Conservation (phyloP, 1,140 invertebrate species). For the Drosophila carrolli region DNA sequence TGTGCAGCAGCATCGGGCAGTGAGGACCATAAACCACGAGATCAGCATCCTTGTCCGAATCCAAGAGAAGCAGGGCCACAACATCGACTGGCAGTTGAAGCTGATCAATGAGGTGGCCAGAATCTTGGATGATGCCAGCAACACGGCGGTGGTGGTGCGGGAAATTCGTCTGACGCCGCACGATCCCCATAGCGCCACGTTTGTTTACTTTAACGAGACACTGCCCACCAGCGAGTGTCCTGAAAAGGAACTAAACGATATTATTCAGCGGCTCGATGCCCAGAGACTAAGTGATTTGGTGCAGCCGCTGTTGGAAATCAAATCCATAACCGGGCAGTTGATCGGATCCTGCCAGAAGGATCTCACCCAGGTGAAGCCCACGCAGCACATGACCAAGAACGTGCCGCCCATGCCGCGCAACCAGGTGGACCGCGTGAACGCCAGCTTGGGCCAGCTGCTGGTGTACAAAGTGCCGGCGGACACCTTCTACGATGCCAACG, state of each 20-base stretch:
- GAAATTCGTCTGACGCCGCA: constrained; percentile 64
- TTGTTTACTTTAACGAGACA: constrained; percentile 95
- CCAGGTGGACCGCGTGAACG: constrained; percentile 93
- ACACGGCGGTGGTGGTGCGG: constrained; percentile 69
- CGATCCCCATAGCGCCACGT: constrained; percentile 86
- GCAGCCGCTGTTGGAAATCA: constrained; percentile 88
- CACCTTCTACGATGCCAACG: constrained; percentile 95
- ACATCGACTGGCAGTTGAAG: constrained; percentile 90
- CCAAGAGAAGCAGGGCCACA: constrained; percentile 86
- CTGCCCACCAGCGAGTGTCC: constrained; percentile 92
- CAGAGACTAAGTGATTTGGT: constrained; percentile 86
- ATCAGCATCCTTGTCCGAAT: constrained; percentile 89
- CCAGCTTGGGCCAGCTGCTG: constrained; percentile 91
- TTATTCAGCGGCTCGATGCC: constrained; percentile 85
- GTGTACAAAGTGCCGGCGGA: constrained; percentile 93
- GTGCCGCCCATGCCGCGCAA: constrained; percentile 91
- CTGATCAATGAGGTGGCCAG: constrained; percentile 86
- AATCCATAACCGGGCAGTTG: constrained; percentile 87
- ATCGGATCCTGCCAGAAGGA: constrained; percentile 87
- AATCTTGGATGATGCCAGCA: constrained; percentile 65
- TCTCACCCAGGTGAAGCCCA: constrained; percentile 84
- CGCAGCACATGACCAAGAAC: constrained; percentile 87
- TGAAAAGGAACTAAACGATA: constrained; percentile 88
- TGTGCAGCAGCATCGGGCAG: constrained; percentile 92
- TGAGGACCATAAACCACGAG: constrained; percentile 92